Percentiles rank a stretch among this genome's conserved stretches.
Conservation (phyloP, 2,113 vertebrate genomes). For the Mesocricetus auratus region DNA sequence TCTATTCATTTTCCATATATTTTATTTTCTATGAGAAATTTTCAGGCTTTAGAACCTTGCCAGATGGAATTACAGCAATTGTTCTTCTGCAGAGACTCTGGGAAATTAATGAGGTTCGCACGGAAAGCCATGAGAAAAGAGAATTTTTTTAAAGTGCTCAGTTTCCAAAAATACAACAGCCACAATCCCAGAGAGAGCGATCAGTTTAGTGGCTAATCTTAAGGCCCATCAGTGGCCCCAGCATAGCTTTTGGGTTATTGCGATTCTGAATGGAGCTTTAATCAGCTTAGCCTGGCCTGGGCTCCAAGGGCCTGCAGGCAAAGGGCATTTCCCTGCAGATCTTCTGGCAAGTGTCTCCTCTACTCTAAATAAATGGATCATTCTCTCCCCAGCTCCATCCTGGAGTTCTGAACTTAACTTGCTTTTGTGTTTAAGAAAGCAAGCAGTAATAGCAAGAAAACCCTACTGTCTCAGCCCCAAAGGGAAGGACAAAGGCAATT, state of each 20-base stretch:
- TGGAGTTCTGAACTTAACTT: slow-evolving; percentile 50
- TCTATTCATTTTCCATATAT: slow-evolving; percentile 76
- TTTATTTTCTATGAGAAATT: slow-evolving; percentile 76
- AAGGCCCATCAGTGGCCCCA: slow-evolving; percentile 80
- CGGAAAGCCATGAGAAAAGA: slow-evolving; percentile 87
- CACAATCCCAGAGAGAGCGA: slow-evolving; percentile 83
- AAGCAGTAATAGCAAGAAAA: slow-evolving; percentile 13
- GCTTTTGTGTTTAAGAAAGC: slow-evolving; percentile 53
- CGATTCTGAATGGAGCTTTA: slow-evolving; percentile 71
- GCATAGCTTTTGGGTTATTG: slow-evolving; percentile 79
- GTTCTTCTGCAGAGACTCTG: slow-evolving; percentile 87
- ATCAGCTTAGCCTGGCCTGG: slow-evolving; percentile 71
- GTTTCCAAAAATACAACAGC: slow-evolving; percentile 89
- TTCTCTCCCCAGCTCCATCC: slow-evolving; percentile 62
- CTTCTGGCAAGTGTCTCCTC: slow-evolving; percentile 50
- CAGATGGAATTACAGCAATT: slow-evolving; percentile 88
- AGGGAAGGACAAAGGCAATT: background rate
- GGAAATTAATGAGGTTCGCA: slow-evolving; percentile 89
- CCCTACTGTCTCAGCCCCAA: slow-evolving; percentile 21
- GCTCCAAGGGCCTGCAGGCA: slow-evolving; percentile 62
- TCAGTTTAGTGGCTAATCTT: slow-evolving; percentile 85
- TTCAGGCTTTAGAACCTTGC: slow-evolving; percentile 80
- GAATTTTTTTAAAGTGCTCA: slow-evolving; percentile 75
- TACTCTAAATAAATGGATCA: slow-evolving; percentile 60
- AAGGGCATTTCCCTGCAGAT: slow-evolving; percentile 67